Conservation (phyloP, 2,888 invertebrate species). For the Andrena praecox region DNA sequence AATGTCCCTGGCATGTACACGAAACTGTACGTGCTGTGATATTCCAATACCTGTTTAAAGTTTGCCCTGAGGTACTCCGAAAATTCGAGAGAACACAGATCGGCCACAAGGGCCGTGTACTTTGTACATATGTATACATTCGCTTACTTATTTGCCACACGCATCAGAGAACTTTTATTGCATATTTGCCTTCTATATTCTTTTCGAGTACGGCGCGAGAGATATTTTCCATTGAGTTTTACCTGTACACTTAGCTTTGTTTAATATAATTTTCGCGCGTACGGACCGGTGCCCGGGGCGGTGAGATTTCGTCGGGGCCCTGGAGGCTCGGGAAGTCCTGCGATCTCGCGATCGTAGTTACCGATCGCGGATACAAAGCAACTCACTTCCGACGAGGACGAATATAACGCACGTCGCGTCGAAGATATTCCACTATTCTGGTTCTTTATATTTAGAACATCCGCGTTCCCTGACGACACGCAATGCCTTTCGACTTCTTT, state of each 20-base stretch:
- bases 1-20: constrained; percentile 58
- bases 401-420: constrained; percentile 6
- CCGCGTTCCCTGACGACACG: constrained; percentile 49
- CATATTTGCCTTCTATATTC: constrained; percentile 48
- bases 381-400: neutral
- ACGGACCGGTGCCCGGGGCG: too few relatives aligned
- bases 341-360: constrained; percentile 6
- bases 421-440: constrained; percentile 34
- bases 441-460: constrained; percentile 57
- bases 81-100: constrained; percentile 7
- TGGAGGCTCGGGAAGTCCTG: too few relatives aligned
- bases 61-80: neutral
- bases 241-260: constrained; percentile 42
- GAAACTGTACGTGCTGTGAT: constrained; percentile 25
- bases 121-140: constrained; percentile 32
- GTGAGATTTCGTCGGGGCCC: neutral
- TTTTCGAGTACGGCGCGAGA: constrained; percentile 11
- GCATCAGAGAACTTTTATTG: constrained; percentile 57
- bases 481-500: constrained; percentile 46
- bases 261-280: constrained; percentile 23
- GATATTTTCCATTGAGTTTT: constrained; percentile 11
- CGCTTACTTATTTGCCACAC: constrained; percentile 31
- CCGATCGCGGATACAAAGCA: constrained; percentile 30
- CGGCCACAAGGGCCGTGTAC: constrained; percentile 7
- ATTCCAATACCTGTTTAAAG: constrained; percentile 19